Evolutionary conservation across 2,113 vertebrate genomes (phyloP).

Genomic region (Psilopogon haemacephalus): DNA sequence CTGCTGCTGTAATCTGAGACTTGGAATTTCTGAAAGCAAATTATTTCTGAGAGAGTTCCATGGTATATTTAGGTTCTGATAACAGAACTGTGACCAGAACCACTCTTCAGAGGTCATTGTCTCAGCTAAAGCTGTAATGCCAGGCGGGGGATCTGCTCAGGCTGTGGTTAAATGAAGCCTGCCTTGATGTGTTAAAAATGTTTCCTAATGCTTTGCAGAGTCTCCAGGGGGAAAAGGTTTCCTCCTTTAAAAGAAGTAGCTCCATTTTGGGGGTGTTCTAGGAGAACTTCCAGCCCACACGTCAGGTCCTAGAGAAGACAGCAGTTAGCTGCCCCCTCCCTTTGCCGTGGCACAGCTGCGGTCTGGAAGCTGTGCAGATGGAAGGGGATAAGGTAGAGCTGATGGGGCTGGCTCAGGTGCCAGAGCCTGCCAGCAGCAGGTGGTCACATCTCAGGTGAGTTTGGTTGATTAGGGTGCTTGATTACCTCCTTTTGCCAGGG

Average conservation of each 20-base stretch:
- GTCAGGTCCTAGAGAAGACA: fast-evolving
- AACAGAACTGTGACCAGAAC: neutral
- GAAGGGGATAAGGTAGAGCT: neutral
- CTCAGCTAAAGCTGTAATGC: neutral
- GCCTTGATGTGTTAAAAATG: neutral
- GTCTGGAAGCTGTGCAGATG: fast-evolving
- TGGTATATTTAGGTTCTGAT: slow-evolving; percentile 27
- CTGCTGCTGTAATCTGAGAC: neutral
- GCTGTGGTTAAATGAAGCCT: neutral
- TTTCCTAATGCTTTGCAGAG: neutral
- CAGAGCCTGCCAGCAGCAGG: neutral
- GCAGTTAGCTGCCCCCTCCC: fast-evolving
- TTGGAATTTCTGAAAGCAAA: neutral
- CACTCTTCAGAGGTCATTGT: neutral
- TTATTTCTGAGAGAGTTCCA: neutral
- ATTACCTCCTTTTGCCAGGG: neutral
- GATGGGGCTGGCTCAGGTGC: fast-evolving
- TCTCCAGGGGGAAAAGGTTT: neutral
- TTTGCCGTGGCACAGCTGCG: neutral
- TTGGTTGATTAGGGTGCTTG: neutral
- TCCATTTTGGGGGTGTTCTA: neutral
- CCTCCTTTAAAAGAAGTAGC: too few relatives aligned
- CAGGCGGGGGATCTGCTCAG: neutral
- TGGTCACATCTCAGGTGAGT: neutral
- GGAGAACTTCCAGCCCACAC: neutral